Evolutionary conservation across 2,888 invertebrate genomes (phyloP), one percentile per base, ranked within the genome.

Genomic region (Agrochola lota): DNA sequence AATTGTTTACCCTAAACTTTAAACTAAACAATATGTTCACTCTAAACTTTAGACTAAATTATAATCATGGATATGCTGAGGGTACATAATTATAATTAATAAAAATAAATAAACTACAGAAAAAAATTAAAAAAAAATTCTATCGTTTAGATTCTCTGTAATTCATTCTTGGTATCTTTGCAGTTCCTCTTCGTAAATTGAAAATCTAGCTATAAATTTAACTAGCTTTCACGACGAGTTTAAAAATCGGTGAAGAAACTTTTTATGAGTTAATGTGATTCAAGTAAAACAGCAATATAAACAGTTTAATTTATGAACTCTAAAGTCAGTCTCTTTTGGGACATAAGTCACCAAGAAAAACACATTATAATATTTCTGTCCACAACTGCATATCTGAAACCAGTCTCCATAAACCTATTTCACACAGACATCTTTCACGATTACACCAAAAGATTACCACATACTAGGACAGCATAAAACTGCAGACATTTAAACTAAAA

Each of bases 401-500:
- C 15, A 57, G 66, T 17, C 52, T 17, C 71, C 49, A 83, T 83
- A 85, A 87, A 85, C 83, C 83, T 60, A 78, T 77, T 78, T 85
- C 67, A 57, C 26, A 64, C 64, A 52, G 35, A 63, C 75, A 85
- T 80, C 68, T 67, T 43, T 83, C 76, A 77, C 12, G 86, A 86
- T 86, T 70, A 70, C 77, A 79, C 59, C 66, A 55, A 78, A 79
- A 87, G 86, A 87, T 86, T 80, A 75, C 30, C 43, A 71, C 30
- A 55, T 80, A 86, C 85, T 66, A 85, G 73, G 77, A 23, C 73
- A 78, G 23, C 66, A 85, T 83, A 78, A 75, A 78, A 83, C 72
- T 63, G 69, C 73, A 76, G 52, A 66, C 66, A 80, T 77, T 74
- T 71, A 70, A 74, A 74, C 77, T 78, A 78, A 85, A 78, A 79